Percentiles rank a stretch among this genome's conserved stretches.
phyloP scores from a whole-genome alignment of 2,888 invertebrate species.

The Drosophila fulvimacula region DNA sequence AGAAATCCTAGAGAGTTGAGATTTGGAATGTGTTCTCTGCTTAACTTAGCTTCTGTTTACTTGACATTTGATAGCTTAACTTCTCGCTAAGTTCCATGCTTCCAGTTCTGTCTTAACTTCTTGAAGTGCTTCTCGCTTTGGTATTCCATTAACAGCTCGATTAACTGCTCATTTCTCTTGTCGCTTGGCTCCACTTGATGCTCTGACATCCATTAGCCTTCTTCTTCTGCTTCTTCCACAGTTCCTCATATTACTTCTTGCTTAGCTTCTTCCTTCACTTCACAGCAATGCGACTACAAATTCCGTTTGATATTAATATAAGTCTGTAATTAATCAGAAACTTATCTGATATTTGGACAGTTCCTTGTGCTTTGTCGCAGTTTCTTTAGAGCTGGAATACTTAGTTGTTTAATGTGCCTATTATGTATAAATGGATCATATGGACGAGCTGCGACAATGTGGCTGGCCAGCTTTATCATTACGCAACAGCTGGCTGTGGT shows the following conservation, averaged over 20 bases:
- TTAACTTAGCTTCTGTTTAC: no score
- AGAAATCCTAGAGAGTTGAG: no score
- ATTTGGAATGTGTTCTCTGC: no score
- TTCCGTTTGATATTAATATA: neutral
- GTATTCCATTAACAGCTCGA: neutral
- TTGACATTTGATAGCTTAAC: no score
- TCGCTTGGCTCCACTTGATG: neutral
- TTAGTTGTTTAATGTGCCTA: neutral
- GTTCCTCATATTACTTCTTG: neutral
- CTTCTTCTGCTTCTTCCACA: no score
- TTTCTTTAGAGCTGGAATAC: slow-evolving; percentile 1
- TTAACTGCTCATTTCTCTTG: neutral
- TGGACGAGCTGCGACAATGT: slow-evolving; percentile 24
- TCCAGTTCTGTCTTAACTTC: neutral
- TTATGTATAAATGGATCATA: slow-evolving; percentile 1
- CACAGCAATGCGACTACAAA: neutral
- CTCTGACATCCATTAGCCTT: neutral
- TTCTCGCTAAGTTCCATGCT: no score
- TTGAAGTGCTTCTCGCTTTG: neutral
- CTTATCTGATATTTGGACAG: neutral
- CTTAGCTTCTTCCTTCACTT: slow-evolving; percentile 1
- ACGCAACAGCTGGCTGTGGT: slow-evolving; percentile 55
- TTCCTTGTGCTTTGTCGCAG: neutral
- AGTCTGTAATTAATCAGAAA: slow-evolving; percentile 1
- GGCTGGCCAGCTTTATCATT: slow-evolving; percentile 52